Evolutionary conservation across 2,888 invertebrate genomes (phyloP).

Genomic region (Vannuccia rotundouncinata): DNA sequence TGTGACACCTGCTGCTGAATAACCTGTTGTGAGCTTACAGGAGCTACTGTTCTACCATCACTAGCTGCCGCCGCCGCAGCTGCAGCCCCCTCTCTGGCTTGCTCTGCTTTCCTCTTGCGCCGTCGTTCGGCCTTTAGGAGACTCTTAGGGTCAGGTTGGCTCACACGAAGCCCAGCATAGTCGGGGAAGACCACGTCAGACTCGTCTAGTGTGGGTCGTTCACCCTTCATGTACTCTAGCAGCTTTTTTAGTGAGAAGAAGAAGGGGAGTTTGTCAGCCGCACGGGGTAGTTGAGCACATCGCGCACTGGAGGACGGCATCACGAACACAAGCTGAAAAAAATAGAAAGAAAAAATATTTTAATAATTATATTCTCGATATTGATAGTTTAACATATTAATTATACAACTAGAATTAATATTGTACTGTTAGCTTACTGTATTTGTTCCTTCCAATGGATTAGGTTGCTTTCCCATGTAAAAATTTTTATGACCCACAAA

Average conservation of each 20-base stretch:
- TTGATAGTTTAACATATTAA: neutral
- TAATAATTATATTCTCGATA: neutral
- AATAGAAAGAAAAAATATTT: neutral
- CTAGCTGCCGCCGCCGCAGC: constrained; percentile 24
- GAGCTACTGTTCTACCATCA: neutral
- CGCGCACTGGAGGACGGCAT: constrained; percentile 97
- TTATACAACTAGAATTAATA: too few species aligned
- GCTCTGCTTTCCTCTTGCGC: constrained; percentile 38
- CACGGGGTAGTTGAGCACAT: constrained; percentile 91
- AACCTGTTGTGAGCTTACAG: neutral
- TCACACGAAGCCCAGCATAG: constrained; percentile 39
- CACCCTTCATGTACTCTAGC: constrained; percentile 82
- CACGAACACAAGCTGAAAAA: constrained; percentile 83
- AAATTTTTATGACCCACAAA: constrained; percentile 95
- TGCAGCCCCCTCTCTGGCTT: neutral
- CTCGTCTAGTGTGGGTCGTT: constrained; percentile 53
- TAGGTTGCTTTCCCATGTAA: constrained; percentile 88
- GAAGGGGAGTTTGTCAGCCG: constrained; percentile 94
- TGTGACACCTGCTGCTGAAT: neutral
- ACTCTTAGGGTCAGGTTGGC: constrained; percentile 39
- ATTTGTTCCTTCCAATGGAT: constrained; percentile 82
- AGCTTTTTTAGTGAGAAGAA: constrained; percentile 90
- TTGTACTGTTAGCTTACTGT: constrained; percentile 68
- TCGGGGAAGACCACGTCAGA: constrained; percentile 54
- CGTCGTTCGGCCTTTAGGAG: constrained; percentile 37